These are phyloP conservation scores for Epinephelus moara DNA, from an alignment of 2,113 vertebrate genomes.

Conservation along the genomic window DNA sequence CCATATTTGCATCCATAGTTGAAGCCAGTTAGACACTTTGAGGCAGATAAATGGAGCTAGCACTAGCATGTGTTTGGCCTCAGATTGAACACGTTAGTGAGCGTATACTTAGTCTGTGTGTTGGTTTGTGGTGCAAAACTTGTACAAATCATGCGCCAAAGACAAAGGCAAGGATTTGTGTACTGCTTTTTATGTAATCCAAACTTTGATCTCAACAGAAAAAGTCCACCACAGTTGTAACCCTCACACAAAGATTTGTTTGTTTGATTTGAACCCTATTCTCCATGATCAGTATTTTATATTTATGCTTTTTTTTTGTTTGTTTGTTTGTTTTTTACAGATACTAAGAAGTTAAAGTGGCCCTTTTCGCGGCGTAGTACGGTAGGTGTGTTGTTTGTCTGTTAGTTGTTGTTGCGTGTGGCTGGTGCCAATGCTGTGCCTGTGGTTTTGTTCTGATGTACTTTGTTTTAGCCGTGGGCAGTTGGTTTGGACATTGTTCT, in stretches of 20 bases:
- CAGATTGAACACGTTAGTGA: neutral
- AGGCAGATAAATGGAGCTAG: neutral
- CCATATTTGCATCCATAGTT: neutral
- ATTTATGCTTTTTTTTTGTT: constrained; percentile 36
- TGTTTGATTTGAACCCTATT: constrained; percentile 1
- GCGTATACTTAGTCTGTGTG: neutral
- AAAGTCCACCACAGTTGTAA: neutral
- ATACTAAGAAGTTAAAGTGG: constrained; percentile 93
- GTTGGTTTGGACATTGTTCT: constrained; percentile 75
- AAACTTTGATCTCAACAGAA: neutral
- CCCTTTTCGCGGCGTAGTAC: constrained; percentile 88
- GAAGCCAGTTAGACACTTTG: neutral
- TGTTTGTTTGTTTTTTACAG: constrained; percentile 68
- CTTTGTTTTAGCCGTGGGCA: constrained; percentile 51
- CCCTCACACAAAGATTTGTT: constrained; percentile 9
- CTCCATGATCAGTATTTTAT: constrained; percentile 17
- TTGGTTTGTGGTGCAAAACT: neutral
- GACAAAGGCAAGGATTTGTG: neutral
- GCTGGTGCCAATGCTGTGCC: neutral
- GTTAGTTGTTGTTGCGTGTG: constrained; percentile 4
- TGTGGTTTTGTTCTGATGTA: constrained; percentile 47
- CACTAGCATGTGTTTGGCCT: neutral
- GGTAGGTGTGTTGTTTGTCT: constrained; percentile 79
- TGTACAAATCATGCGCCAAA: neutral
- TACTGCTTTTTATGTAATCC: neutral